Percentiles rank a stretch among this genome's conserved stretches.
phyloP scores from a whole-genome alignment of 2,113 vertebrate species.

The Miniopterus natalensis region DNA sequence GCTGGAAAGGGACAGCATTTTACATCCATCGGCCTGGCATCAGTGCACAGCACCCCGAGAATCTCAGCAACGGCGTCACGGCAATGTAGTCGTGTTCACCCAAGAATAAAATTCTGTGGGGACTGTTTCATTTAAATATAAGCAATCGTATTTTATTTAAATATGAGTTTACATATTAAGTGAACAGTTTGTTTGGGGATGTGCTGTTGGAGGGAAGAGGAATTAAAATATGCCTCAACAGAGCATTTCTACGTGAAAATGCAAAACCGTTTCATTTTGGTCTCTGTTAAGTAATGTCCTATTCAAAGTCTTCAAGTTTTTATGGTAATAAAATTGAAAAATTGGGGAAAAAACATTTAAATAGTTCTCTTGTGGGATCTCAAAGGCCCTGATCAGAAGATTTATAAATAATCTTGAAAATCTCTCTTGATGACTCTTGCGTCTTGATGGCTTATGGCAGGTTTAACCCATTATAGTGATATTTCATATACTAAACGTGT shows the following conservation, averaged over 20 bases:
- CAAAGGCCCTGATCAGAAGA: background rate
- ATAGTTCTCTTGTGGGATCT: background rate
- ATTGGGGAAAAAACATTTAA: background rate
- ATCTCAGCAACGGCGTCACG: background rate
- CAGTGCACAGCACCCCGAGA: background rate
- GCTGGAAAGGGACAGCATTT: background rate
- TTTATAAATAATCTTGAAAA: background rate
- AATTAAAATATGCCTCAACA: background rate
- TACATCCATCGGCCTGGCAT: background rate
- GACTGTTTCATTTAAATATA: constrained; percentile 12
- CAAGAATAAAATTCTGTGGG: background rate
- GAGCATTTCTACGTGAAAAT: background rate
- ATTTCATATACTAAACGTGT: background rate
- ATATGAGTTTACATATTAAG: background rate
- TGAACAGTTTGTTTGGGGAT: background rate
- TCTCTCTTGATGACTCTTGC: background rate
- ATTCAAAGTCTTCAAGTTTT: background rate
- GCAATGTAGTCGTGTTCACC: background rate
- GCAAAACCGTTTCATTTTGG: background rate
- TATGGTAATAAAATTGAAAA: background rate
- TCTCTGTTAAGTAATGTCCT: background rate
- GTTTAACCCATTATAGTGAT: background rate
- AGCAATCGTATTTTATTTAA: constrained; percentile 17
- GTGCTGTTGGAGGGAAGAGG: background rate
- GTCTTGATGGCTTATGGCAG: background rate